These are phyloP conservation scores for Chalcis sispes DNA, from an alignment of 2,888 invertebrate species.

Conservation along the genomic window DNA sequence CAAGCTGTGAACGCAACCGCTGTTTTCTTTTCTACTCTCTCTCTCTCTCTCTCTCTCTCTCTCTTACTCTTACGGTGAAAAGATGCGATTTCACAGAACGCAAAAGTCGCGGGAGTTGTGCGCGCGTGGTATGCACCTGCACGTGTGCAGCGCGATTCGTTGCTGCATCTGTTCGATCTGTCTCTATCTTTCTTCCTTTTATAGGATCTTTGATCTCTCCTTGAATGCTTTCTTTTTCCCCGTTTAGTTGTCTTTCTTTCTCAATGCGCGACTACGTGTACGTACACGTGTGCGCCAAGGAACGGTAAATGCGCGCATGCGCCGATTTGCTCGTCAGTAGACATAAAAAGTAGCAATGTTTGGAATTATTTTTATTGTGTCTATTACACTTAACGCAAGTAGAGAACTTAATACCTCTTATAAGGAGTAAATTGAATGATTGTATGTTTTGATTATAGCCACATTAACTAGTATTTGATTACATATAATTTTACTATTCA, in stretches of 20 bases:
- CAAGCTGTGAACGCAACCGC: not conserved
- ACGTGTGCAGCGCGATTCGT: constrained; percentile 61
- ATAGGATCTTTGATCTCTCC: constrained; percentile 37
- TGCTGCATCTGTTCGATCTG: constrained; percentile 56
- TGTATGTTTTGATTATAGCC: constrained; percentile 33
- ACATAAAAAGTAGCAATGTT: constrained; percentile 12
- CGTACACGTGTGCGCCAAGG: constrained; percentile 24
- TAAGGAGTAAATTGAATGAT: not conserved
- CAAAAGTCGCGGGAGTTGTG: not conserved
- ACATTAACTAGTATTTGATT: too few species aligned
- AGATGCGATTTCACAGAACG: constrained; percentile 9
- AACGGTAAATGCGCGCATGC: constrained; percentile 38
- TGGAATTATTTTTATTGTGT: constrained; percentile 3
- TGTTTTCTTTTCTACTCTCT: not conserved
- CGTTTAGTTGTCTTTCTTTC: not conserved
- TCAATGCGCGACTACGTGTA: not conserved
- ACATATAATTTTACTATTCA: too few species aligned
- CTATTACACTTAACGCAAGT: not conserved
- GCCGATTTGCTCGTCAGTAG: constrained; percentile 14
- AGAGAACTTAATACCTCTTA: not conserved
- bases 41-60: constrained; percentile 14
- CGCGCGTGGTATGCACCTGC: constrained; percentile 58
- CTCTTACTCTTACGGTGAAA: not conserved
- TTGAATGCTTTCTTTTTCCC: constrained; percentile 31
- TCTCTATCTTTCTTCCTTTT: constrained; percentile 54